A percentile compares a stretch with the other conserved stretches of the same genome.
Conservation (phyloP, 2,888 invertebrate genomes). For the Plemyria rubiginata region DNA sequence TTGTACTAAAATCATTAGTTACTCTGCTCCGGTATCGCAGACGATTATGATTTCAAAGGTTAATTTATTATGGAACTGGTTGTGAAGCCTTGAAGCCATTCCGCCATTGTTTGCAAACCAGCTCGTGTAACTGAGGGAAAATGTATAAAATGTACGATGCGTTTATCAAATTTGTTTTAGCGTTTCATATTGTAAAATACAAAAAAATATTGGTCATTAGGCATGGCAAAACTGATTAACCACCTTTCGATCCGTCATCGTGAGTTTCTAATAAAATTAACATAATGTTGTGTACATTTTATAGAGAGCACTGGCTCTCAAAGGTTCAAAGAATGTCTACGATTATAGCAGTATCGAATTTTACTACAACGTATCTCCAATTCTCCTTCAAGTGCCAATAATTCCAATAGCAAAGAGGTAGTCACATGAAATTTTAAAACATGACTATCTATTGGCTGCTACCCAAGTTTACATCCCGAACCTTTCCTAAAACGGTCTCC, state of each 20-base stretch:
- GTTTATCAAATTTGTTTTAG: background rate
- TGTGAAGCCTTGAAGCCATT: slow-evolving; percentile 31
- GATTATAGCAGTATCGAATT: background rate
- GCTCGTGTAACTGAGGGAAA: slow-evolving; percentile 28
- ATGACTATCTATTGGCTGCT: slow-evolving; percentile 29
- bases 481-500: slow-evolving; percentile 23
- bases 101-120: slow-evolving; percentile 34
- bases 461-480: slow-evolving; percentile 27
- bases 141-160: slow-evolving; percentile 19
- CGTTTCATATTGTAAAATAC: background rate
- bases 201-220: no score
- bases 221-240: no score
- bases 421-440: slow-evolving; percentile 28
- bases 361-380: background rate
- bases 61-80: slow-evolving; percentile 29
- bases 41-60: slow-evolving; percentile 26
- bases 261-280: no score
- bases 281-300: no score
- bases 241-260: no score
- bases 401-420: slow-evolving; percentile 17
- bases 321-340: no score
- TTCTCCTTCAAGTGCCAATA: slow-evolving; percentile 15
- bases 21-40: slow-evolving; percentile 4
- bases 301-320: no score
- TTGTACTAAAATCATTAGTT: slow-evolving; percentile 15